A percentile compares a stretch with the other conserved stretches of the same genome.
Evolutionary conservation across 2,888 invertebrate species (phyloP).

Genomic region (Scelioninae gen. 1): DNA sequence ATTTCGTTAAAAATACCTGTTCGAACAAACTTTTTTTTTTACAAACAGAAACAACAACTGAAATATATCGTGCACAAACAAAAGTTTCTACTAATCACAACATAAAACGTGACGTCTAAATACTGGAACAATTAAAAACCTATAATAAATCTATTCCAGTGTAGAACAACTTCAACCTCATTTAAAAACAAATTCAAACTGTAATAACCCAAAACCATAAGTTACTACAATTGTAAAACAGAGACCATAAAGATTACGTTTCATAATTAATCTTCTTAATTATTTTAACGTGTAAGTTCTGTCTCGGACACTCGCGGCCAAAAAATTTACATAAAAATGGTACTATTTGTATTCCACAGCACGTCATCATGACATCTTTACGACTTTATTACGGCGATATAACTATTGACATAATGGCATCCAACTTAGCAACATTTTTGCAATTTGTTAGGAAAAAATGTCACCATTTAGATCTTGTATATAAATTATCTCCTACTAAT

Average conservation of each 20-base stretch:
- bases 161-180: too few species aligned
- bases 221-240: neutral
- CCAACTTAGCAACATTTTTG: neutral
- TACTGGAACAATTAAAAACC: too few species aligned
- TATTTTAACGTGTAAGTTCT: slow-evolving; percentile 5
- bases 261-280: neutral
- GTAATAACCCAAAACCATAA: slow-evolving; percentile 1
- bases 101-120: too few species aligned
- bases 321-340: neutral
- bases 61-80: too few species aligned
- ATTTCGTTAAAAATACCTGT: too few species aligned
- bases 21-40: too few species aligned
- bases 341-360: slow-evolving; percentile 6
- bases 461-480: too few species aligned
- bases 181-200: neutral
- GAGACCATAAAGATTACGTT: slow-evolving; percentile 1
- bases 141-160: too few species aligned
- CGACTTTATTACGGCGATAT: slow-evolving; percentile 17
- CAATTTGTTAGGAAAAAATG: too few species aligned
- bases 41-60: too few species aligned
- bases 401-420: slow-evolving; percentile 26
- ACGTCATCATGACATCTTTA: slow-evolving; percentile 21
- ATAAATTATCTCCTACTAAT: neutral
- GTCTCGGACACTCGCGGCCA: neutral
- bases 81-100: too few species aligned